These are phyloP conservation scores for Reticulitermes lucifugus DNA, from an alignment of 2,888 invertebrate genomes.

Conservation along the genomic window DNA sequence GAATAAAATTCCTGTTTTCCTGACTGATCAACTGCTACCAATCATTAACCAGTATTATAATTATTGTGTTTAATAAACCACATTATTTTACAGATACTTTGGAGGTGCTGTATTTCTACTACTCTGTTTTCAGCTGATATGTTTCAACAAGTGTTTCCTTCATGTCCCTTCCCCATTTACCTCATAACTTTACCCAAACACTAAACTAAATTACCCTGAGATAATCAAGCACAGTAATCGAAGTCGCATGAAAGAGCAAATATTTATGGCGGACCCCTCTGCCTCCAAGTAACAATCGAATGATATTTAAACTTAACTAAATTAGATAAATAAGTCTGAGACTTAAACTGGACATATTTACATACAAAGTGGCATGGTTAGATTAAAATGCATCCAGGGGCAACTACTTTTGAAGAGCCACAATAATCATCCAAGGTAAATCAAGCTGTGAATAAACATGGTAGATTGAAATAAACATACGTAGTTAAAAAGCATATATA, in stretches of 20 bases:
- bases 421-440: constrained; percentile 53
- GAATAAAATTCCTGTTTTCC: constrained; percentile 43
- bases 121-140: constrained; percentile 53
- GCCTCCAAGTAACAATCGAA: constrained; percentile 62
- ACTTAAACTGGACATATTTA: constrained; percentile 44
- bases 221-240: constrained; percentile 51
- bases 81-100: constrained; percentile 53
- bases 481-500: constrained; percentile 44
- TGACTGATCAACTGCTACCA: constrained; percentile 45
- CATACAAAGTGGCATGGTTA: constrained; percentile 52
- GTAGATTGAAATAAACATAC: constrained; percentile 47
- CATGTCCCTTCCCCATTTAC: constrained; percentile 37
- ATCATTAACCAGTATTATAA: constrained; percentile 45
- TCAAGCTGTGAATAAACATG: constrained; percentile 51
- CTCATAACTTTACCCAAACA: constrained; percentile 43
- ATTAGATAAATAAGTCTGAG: constrained; percentile 49
- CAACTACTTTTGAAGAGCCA: constrained; percentile 52
- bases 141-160: constrained; percentile 48
- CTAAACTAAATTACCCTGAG: constrained; percentile 51
- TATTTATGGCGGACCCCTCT: constrained; percentile 59
- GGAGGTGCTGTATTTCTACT: constrained; percentile 48
- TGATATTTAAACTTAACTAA: constrained; percentile 54
- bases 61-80: constrained; percentile 46
- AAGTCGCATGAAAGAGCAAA: constrained; percentile 52
- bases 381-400: constrained; percentile 53